Percentiles rank a stretch among this genome's conserved stretches.
Conservation (phyloP, 2,113 vertebrate genomes). For the Dipodomys spectabilis region DNA sequence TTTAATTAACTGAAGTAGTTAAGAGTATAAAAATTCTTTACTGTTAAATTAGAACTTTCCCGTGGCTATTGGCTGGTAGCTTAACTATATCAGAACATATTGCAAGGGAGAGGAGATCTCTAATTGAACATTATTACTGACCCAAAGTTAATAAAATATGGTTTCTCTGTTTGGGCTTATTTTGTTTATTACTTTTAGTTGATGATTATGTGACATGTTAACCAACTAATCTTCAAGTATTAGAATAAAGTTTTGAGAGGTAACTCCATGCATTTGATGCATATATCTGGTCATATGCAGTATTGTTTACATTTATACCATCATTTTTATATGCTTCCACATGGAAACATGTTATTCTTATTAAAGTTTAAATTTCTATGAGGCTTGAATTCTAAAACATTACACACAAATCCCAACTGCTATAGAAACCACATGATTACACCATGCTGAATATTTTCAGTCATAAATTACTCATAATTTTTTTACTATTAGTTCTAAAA, state of each 20-base stretch:
- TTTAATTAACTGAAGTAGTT: slow-evolving; percentile 64
- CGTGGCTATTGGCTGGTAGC: background rate
- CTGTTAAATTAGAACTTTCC: slow-evolving; percentile 37
- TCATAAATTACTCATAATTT: too few species aligned
- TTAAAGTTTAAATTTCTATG: background rate
- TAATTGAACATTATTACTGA: slow-evolving; percentile 29
- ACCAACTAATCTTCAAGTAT: background rate
- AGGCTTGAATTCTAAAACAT: background rate
- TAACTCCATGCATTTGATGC: background rate
- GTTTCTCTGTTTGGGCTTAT: background rate
- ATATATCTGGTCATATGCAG: background rate
- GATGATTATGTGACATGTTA: background rate
- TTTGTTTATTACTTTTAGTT: slow-evolving; percentile 5
- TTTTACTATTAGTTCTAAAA: too few species aligned
- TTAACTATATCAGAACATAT: background rate
- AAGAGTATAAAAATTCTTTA: slow-evolving; percentile 56
- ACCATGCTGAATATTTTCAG: slow-evolving; percentile 1
- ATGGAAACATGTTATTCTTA: background rate
- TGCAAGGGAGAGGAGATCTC: background rate
- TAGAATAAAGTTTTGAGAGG: background rate
- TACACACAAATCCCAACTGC: background rate
- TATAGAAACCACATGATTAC: background rate
- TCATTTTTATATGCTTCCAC: background rate
- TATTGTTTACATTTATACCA: background rate
- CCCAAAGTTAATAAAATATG: background rate